Conservation (phyloP, 2,797 vertebrate species). For the Sarcoramphus papa region DNA sequence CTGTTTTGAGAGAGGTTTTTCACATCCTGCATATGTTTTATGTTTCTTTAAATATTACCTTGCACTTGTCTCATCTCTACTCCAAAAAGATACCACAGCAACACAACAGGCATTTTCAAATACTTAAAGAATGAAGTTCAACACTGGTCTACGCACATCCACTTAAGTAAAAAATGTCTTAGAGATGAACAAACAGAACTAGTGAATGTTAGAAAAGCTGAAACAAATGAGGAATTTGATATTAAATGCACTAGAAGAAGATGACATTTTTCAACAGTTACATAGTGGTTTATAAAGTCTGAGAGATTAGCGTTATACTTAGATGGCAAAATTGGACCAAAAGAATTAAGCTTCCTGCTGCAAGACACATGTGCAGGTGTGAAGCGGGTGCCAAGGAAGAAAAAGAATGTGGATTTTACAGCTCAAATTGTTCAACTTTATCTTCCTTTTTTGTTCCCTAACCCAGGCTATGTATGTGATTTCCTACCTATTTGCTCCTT, state of each 20-base stretch:
- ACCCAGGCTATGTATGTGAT: not conserved
- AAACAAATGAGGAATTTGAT: not conserved
- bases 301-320: not conserved
- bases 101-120: not conserved
- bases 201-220: not conserved
- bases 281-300: not conserved
- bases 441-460: not conserved
- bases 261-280: not conserved
- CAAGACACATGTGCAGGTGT: rapidly evolving
- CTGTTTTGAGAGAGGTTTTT: not conserved
- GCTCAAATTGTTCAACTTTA: not conserved
- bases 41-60: not conserved
- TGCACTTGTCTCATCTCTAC: not conserved
- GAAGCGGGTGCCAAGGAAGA: not conserved
- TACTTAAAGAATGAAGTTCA: not conserved
- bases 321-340: not conserved
- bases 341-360: not conserved
- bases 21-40: not conserved
- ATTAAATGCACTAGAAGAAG: not conserved
- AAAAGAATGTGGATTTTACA: not conserved
- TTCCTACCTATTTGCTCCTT: not conserved
- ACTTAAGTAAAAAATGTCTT: not conserved
- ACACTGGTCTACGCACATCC: not conserved
- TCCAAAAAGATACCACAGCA: not conserved
- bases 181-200: not conserved